phyloP scores from a whole-genome alignment of 2,888 invertebrate species.

The Liodrosophila aerea region DNA sequence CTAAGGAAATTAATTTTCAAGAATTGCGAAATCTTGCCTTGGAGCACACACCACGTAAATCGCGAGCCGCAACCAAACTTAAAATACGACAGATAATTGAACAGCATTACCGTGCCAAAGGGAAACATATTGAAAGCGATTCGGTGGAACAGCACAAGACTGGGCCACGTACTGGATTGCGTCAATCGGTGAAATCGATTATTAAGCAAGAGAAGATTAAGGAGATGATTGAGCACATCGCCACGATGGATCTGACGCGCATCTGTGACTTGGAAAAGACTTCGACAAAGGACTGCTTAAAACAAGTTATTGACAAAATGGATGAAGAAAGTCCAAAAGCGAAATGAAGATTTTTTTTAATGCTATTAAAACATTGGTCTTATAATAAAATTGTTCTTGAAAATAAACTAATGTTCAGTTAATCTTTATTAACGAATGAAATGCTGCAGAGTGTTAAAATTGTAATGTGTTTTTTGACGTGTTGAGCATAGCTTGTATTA shows the following conservation, averaged over 20 bases:
- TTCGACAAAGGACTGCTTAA: constrained; percentile 83
- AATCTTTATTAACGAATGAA: constrained; percentile 27
- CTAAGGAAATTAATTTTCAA: constrained; percentile 80
- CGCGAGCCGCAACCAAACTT: constrained; percentile 77
- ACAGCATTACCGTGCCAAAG: constrained; percentile 79
- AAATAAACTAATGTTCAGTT: constrained; percentile 6
- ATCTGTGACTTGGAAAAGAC: constrained; percentile 83
- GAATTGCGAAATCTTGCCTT: constrained; percentile 79
- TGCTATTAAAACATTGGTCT: not conserved
- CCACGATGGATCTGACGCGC: constrained; percentile 82
- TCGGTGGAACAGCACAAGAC: constrained; percentile 47
- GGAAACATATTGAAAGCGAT: constrained; percentile 78
- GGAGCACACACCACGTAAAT: constrained; percentile 71
- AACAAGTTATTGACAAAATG: constrained; percentile 83
- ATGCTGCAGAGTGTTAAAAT: constrained; percentile 20
- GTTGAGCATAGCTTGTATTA: constrained; percentile 27
- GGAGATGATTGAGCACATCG: constrained; percentile 83
- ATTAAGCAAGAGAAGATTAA: constrained; percentile 82
- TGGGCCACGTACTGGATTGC: constrained; percentile 27
- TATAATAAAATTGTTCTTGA: constrained; percentile 28
- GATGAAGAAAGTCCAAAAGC: constrained; percentile 71
- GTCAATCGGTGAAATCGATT: constrained; percentile 79
- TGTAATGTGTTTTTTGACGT: not conserved
- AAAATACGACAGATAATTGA: constrained; percentile 79
- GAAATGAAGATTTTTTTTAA: constrained; percentile 28